A percentile compares a stretch with the other conserved stretches of the same genome.
Conservation (phyloP, 2,113 vertebrate species). For the Gavia stellata region DNA sequence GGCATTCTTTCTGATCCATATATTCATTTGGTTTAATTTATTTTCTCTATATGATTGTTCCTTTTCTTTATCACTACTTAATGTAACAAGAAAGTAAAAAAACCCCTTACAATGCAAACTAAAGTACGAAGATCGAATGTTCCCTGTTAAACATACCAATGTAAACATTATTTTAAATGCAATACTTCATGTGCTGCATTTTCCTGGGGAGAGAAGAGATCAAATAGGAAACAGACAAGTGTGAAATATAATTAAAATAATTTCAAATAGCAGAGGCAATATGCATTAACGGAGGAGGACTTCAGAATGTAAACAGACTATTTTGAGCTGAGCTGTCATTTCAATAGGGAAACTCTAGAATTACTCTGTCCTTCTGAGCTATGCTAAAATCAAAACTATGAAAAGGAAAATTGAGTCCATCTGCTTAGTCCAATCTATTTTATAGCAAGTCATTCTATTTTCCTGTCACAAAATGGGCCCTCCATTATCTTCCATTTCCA, state of each 20-base stretch:
- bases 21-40: neutral
- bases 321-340: neutral
- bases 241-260: neutral
- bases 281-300: neutral
- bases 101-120: neutral
- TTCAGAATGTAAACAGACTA: neutral
- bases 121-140: neutral
- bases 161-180: neutral
- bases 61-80: neutral
- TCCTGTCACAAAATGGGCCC: neutral
- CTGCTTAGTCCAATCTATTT: neutral
- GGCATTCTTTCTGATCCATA: neutral
- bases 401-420: neutral
- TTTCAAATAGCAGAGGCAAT: neutral
- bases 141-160: neutral
- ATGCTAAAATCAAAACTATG: neutral
- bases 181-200: neutral
- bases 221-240: neutral
- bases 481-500: constrained; percentile 20
- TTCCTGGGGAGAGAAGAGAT: neutral
- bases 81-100: neutral
- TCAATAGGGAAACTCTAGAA: neutral
- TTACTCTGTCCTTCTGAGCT: neutral
- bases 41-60: neutral
- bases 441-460: constrained; percentile 1